A percentile compares a stretch with the other conserved stretches of the same genome.
Conservation (phyloP, 2,113 vertebrate genomes). For the Misgurnus mizolepis region DNA sequence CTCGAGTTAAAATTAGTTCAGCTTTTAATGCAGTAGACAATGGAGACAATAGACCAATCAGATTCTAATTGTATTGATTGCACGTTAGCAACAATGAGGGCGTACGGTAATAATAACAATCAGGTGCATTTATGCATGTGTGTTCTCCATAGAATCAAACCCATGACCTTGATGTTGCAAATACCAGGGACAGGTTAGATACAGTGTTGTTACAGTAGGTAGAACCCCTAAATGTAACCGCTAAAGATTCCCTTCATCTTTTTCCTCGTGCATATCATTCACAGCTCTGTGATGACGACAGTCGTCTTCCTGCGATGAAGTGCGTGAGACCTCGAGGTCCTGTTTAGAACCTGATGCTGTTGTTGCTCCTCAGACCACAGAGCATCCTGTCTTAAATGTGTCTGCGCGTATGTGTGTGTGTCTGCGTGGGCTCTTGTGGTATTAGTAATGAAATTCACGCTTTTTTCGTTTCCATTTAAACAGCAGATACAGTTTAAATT, state of each 20-base stretch:
- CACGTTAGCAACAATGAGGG: too few species aligned
- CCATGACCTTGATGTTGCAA: too few species aligned
- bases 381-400: conserved; percentile 71
- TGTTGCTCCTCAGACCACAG: conserved; percentile 70
- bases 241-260: background rate
- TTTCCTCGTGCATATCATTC: conserved; percentile 19
- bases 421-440: conserved; percentile 64
- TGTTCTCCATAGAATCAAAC: background rate
- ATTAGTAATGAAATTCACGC: conserved; percentile 72
- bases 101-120: too few species aligned
- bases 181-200: conserved; percentile 5
- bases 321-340: conserved; percentile 59
- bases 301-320: conserved; percentile 34
- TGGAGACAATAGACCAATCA: too few species aligned
- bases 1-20: too few species aligned
- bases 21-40: too few species aligned
- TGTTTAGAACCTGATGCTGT: conserved; percentile 62
- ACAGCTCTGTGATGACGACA: conserved; percentile 15
- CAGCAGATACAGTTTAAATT: conserved; percentile 53
- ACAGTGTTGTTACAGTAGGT: background rate
- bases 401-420: conserved; percentile 69
- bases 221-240: conserved; percentile 21
- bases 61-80: too few species aligned
- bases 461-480: conserved; percentile 75
- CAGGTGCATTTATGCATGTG: background rate